These are phyloP conservation scores for Muraenolepis orangiensis DNA, from an alignment of 2,797 vertebrate genomes.

Conservation along the genomic window DNA sequence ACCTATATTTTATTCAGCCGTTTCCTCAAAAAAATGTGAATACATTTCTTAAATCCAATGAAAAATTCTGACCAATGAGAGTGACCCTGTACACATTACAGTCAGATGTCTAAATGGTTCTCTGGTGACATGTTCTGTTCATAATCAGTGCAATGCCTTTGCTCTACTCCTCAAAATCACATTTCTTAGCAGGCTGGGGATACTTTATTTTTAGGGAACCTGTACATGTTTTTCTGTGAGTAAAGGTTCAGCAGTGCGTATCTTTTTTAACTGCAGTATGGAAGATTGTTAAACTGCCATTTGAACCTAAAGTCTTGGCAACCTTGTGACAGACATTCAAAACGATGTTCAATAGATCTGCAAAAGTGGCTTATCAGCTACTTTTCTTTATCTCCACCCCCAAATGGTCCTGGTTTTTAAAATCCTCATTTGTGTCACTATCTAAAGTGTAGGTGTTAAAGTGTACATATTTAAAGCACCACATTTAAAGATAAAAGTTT, in stretches of 20 bases:
- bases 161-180: neutral
- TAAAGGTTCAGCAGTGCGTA: constrained; percentile 29
- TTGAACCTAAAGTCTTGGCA: constrained; percentile 55
- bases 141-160: neutral
- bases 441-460: constrained; percentile 51
- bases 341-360: constrained; percentile 64
- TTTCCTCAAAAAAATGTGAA: neutral
- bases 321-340: constrained; percentile 47
- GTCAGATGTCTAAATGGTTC: neutral
- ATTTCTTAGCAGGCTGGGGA: neutral
- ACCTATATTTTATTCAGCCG: neutral
- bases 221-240: neutral
- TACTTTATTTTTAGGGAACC: neutral
- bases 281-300: constrained; percentile 39
- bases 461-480: constrained; percentile 55
- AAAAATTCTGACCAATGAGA: neutral
- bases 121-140: neutral
- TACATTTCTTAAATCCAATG: neutral
- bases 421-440: constrained; percentile 55
- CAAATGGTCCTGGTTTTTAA: constrained; percentile 14
- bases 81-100: neutral
- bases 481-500: constrained; percentile 41
- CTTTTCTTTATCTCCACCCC: constrained; percentile 41
- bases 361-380: constrained; percentile 57
- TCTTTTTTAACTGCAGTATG: constrained; percentile 38